Evolutionary conservation across 2,113 vertebrate genomes (phyloP), one percentile per base, ranked within the genome.

Genomic region (Hyperopisus bebe): DNA sequence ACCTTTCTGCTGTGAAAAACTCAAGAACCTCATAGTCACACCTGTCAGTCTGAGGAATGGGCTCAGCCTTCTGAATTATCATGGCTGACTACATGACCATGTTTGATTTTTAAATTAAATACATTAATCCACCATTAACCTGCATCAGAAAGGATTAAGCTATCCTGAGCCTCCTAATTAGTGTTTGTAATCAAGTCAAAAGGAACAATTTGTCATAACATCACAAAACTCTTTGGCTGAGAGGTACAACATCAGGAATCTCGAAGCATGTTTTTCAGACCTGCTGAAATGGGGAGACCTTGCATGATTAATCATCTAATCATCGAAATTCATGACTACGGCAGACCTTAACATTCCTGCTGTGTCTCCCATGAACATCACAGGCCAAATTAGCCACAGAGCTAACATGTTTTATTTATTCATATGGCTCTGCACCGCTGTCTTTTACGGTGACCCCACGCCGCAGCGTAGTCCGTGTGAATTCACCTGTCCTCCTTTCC

Each of bases 301-400:
- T 91, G 93, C 93, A 93, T 95, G 94, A 95, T 94, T 95, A 92
- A 93, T 93, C 93, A 92, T 94, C 94, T 94, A 94, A 94, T 95
- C 91, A 92, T 95, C 94, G 95, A 96, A 95, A 95, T 95, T 95
- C 94, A 90, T 92, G 93, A 94, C 93, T 94, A 94, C 94, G 95
- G 93, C 91, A 95, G 93, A 91, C 92, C 93, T 95, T 95, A 96
- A 94, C 93, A 95, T 96, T 95, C 93, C 93, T 95, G 93, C 90
- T 95, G 94, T 93, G 93, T 95, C 94, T 94, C 91, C 93, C 91
- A 53, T 92, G 93, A 95, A 93, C 93, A 93, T 93, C 90, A 88
- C 92, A 94, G 94, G 92, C 94, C 94, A 93, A 94, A 94, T 95
- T 91, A 90, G 93, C 92, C 94, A 93, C 90, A 91, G 91, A 94